Conservation (phyloP, 2,888 invertebrate genomes). For the Epinotia bilunana region DNA sequence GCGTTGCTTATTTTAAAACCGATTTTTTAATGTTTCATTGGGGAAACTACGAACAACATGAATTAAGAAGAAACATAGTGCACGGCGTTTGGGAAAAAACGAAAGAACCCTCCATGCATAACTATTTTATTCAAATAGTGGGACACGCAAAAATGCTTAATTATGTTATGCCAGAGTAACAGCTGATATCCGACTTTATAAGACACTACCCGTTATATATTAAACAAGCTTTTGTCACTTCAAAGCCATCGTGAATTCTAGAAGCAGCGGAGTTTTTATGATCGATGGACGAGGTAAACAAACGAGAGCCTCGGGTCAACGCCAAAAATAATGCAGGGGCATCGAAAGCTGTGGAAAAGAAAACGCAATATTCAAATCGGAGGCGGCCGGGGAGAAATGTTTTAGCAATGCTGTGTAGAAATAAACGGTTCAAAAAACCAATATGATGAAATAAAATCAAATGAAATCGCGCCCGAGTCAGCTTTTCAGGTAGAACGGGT, state of each 20-base stretch:
- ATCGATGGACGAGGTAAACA: background rate
- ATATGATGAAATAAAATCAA: background rate
- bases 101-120: background rate
- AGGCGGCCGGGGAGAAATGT: background rate
- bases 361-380: background rate
- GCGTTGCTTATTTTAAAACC: background rate
- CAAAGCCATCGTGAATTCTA: background rate
- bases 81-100: background rate
- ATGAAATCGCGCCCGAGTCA: background rate
- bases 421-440: background rate
- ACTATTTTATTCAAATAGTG: background rate
- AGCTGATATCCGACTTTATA: background rate
- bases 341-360: background rate
- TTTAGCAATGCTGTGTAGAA: too few relatives aligned
- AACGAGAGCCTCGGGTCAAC: background rate
- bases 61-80: background rate
- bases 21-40: conserved; percentile 6
- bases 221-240: background rate
- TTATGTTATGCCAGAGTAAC: background rate
- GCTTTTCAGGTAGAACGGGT: background rate
- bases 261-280: background rate
- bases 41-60: conserved; percentile 8
- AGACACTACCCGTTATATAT: background rate
- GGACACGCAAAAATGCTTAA: conserved; percentile 4
- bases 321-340: background rate